Percentiles rank a stretch among this genome's conserved stretches.
Evolutionary conservation across 2,888 invertebrate genomes (phyloP).

Genomic region (Deilephila porcellus): DNA sequence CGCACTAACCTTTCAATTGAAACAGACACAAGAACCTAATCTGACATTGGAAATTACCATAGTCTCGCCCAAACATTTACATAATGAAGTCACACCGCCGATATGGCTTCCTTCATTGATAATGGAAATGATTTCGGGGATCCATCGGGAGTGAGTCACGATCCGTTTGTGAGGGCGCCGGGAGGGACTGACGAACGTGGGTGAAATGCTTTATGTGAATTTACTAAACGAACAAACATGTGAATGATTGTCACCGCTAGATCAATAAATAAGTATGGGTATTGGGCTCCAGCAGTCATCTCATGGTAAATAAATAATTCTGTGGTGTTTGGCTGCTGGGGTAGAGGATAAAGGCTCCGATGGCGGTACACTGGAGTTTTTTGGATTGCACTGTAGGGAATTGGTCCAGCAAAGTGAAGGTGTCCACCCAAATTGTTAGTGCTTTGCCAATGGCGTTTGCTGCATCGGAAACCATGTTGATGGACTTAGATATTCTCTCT

Average conservation of each 20-base stretch:
- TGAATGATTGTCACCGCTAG: not conserved
- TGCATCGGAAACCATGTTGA: too few species aligned
- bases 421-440: too few species aligned
- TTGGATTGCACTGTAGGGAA: too few species aligned
- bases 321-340: too few species aligned
- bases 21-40: not conserved
- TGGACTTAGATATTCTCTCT: too few species aligned
- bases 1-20: not conserved
- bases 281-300: not conserved
- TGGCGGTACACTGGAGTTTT: too few species aligned
- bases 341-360: too few species aligned
- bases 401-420: too few species aligned
- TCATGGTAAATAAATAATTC: too few species aligned
- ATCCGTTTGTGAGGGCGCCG: constrained; percentile 8
- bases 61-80: constrained; percentile 32
- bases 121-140: constrained; percentile 43
- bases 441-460: too few species aligned
- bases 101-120: constrained; percentile 49
- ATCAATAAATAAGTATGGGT: constrained; percentile 5
- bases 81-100: constrained; percentile 37
- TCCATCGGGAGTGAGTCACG: constrained; percentile 41
- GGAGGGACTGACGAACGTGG: constrained; percentile 6
- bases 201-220: constrained; percentile 12
- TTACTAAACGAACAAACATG: not conserved
- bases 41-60: not conserved